A percentile compares a stretch with the other conserved stretches of the same genome.
These are phyloP conservation scores for Nemoura dubitans DNA, from an alignment of 2,888 invertebrate species.

Conservation along the genomic window DNA sequence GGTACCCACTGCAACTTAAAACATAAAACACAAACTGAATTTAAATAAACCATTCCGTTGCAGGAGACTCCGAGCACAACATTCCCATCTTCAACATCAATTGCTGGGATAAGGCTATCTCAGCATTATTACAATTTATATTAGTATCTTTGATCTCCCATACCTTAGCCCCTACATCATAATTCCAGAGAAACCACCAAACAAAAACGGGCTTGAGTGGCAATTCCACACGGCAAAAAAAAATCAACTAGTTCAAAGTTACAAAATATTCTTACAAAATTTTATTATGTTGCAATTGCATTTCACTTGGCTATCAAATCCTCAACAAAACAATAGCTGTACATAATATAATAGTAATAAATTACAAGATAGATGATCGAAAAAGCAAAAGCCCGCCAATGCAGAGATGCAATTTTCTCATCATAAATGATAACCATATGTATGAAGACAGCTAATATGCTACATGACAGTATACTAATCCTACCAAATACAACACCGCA, in stretches of 20 bases:
- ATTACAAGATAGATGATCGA: constrained; percentile 35
- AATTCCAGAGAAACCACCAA: no score
- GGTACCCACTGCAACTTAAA: no score
- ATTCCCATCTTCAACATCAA: no score
- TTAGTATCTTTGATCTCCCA: no score
- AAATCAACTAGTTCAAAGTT: background rate
- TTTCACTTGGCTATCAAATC: constrained; percentile 29
- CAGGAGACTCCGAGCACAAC: no score
- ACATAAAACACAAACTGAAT: no score
- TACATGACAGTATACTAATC: background rate
- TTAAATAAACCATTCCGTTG: no score
- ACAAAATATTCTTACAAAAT: constrained; percentile 29
- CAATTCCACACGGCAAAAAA: background rate
- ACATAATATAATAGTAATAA: constrained; percentile 27
- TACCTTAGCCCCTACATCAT: no score
- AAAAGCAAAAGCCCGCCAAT: background rate
- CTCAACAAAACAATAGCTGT: constrained; percentile 42
- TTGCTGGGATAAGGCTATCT: no score
- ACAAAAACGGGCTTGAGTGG: background rate
- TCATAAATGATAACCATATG: background rate
- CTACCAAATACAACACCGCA: constrained; percentile 36
- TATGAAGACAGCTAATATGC: background rate
- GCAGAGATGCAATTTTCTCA: background rate
- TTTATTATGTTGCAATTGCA: constrained; percentile 21
- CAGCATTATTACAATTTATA: no score